Percentiles rank a stretch among this genome's conserved stretches.
Evolutionary conservation across 2,797 vertebrate genomes (phyloP).

Genomic region (Chrysocyon brachyurus): DNA sequence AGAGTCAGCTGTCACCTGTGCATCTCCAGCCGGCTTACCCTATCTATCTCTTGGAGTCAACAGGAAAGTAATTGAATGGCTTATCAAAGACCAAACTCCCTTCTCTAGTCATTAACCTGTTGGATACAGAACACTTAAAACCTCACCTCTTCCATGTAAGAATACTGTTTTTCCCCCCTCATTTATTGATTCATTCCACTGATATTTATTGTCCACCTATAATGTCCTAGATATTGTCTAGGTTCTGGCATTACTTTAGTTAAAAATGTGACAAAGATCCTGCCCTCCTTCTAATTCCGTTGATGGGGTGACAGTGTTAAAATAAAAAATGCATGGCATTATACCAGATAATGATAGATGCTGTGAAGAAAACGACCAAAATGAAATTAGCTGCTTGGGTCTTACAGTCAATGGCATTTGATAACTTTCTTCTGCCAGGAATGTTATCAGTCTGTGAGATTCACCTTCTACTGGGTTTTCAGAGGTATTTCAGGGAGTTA

Average conservation of each 20-base stretch:
- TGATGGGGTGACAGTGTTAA: neutral
- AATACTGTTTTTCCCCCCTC: neutral
- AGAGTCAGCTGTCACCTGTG: rapidly evolving
- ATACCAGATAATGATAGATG: neutral
- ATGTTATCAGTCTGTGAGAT: neutral
- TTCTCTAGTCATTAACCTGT: neutral
- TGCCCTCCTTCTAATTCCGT: neutral
- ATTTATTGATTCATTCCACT: neutral
- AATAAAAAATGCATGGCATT: neutral
- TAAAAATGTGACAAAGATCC: neutral
- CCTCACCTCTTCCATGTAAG: neutral
- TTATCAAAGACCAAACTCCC: neutral
- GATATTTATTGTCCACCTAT: neutral
- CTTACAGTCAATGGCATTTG: neutral
- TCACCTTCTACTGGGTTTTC: neutral
- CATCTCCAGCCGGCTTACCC: neutral
- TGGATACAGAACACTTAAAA: neutral
- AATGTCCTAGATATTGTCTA: neutral
- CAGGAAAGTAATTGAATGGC: neutral
- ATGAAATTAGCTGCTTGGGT: neutral
- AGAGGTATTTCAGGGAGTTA: neutral
- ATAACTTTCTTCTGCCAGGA: neutral
- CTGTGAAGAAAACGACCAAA: neutral
- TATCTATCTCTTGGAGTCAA: neutral
- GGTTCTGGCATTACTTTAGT: neutral